A percentile compares a stretch with the other conserved stretches of the same genome.
Evolutionary conservation across 2,797 vertebrate species (phyloP).

Genomic region (Nannoperca obscura): DNA sequence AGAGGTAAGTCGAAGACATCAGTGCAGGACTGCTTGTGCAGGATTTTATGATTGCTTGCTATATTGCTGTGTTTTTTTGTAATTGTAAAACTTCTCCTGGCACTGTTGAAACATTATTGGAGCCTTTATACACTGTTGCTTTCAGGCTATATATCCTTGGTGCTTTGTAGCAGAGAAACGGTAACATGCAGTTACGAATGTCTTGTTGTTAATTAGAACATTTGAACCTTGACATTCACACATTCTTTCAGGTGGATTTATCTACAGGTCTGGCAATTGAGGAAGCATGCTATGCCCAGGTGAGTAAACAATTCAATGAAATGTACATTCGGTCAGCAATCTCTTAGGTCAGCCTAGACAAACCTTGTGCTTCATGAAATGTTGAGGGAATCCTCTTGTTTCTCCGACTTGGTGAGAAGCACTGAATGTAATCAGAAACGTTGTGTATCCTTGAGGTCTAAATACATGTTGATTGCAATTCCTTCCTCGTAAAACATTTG

Average conservation of each 20-base stretch:
- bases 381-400: background rate
- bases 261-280: slow-evolving; percentile 96
- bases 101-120: background rate
- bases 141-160: background rate
- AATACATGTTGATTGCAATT: too few relatives aligned
- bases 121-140: background rate
- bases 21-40: background rate
- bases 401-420: background rate
- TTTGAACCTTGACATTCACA: background rate
- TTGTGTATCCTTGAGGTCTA: too few relatives aligned
- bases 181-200: background rate
- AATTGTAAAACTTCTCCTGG: background rate
- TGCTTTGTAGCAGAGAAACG: background rate
- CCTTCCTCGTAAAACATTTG: too few relatives aligned
- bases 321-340: background rate
- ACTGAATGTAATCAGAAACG: too few relatives aligned
- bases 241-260: slow-evolving; percentile 91
- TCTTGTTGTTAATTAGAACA: background rate
- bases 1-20: slow-evolving; percentile 87
- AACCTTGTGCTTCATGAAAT: background rate
- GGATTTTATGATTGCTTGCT: background rate
- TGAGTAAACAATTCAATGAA: slow-evolving; percentile 56
- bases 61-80: background rate
- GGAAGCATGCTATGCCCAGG: slow-evolving; percentile 98
- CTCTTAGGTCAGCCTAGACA: background rate